phyloP scores from a whole-genome alignment of 2,888 invertebrate species.

The Plebejus melissa region DNA sequence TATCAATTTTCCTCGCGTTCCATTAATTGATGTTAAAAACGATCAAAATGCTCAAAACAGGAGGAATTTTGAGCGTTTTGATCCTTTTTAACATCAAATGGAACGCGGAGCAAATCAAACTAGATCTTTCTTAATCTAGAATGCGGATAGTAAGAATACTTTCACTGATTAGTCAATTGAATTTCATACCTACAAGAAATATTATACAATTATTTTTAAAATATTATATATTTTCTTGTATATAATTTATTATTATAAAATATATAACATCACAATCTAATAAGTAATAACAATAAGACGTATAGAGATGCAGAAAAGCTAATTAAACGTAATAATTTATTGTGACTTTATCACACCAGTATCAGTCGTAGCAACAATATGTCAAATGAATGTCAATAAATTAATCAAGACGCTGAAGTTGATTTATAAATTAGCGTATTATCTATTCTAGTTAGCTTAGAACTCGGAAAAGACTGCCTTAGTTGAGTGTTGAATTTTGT shows the following conservation, averaged over 20 bases:
- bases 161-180: background rate
- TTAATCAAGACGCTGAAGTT: constrained; percentile 32
- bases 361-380: constrained; percentile 36
- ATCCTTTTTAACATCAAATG: too few relatives aligned
- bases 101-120: too few relatives aligned
- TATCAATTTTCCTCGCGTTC: too few relatives aligned
- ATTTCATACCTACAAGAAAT: background rate
- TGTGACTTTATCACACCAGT: constrained; percentile 32
- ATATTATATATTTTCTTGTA: too few relatives aligned
- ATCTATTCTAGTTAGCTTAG: constrained; percentile 1
- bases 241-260: background rate
- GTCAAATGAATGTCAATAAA: constrained; percentile 39
- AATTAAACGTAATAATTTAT: constrained; percentile 48
- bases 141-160: background rate
- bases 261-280: constrained; percentile 60
- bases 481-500: background rate
- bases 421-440: constrained; percentile 32
- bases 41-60: too few relatives aligned
- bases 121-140: background rate
- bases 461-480: background rate
- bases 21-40: too few relatives aligned
- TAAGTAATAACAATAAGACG: constrained; percentile 52
- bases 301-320: constrained; percentile 51
- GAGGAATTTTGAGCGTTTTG: too few relatives aligned
- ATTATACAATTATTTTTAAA: background rate